Evolutionary conservation across 1,140 invertebrate species (phyloP).

Genomic region (Diplogasteroides magnus): DNA sequence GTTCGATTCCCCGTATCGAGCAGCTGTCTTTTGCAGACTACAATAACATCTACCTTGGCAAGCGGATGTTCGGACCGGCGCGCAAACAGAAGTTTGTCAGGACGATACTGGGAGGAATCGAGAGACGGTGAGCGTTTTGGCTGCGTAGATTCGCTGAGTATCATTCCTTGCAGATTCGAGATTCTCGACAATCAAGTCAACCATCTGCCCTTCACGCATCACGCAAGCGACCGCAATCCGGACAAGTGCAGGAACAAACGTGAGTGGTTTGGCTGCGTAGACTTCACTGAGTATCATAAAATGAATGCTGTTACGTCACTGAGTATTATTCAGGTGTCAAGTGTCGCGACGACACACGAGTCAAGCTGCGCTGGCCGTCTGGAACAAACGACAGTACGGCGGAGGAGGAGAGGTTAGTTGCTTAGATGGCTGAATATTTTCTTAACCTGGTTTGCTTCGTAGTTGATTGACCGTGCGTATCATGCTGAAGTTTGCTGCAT

Average conservation of each 20-base stretch:
- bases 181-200: conserved; percentile 55
- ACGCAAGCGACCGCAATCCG: conserved; percentile 37
- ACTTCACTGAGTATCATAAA: neutral
- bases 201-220: conserved; percentile 46
- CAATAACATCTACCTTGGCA: conserved; percentile 51
- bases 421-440: too few relatives aligned
- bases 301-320: neutral
- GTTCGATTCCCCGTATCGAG: too few relatives aligned
- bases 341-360: conserved; percentile 45
- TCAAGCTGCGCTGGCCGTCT: conserved; percentile 26
- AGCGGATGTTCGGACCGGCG: conserved; percentile 49
- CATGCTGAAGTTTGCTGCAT: too few relatives aligned
- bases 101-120: conserved; percentile 49
- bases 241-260: conserved; percentile 47
- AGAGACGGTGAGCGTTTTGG: conserved; percentile 28
- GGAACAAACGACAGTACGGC: neutral
- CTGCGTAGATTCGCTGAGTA: neutral
- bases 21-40: too few relatives aligned
- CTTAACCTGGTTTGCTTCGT: too few relatives aligned
- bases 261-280: too few relatives aligned
- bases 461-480: too few relatives aligned
- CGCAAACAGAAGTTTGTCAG: conserved; percentile 44
- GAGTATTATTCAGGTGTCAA: conserved; percentile 39
- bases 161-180: conserved; percentile 36
- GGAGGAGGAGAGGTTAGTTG: neutral